A percentile compares a stretch with the other conserved stretches of the same genome.
Conservation (phyloP, 2,113 vertebrate species). For the Dermatemys mawii region DNA sequence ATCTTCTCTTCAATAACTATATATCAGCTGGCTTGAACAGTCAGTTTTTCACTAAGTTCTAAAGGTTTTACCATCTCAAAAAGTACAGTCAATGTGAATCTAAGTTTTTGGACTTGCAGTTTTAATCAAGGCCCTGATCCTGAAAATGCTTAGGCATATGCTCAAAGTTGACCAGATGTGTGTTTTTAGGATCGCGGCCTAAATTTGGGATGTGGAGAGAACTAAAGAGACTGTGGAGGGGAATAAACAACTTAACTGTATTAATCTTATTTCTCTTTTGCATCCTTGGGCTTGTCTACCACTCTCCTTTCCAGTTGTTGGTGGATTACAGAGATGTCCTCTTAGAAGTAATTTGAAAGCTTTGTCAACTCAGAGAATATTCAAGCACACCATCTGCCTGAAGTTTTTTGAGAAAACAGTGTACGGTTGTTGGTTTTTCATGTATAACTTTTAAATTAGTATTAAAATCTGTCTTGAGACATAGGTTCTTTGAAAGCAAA, state of each 20-base stretch:
- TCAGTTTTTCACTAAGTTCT: not conserved
- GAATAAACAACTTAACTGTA: not conserved
- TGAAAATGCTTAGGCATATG: not conserved
- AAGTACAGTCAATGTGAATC: not conserved
- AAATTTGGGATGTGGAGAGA: not conserved
- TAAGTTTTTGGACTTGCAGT: not conserved
- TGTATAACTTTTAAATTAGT: not conserved
- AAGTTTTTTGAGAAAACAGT: not conserved
- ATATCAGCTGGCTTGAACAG: too few species aligned
- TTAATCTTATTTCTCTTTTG: not conserved
- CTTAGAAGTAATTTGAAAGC: not conserved
- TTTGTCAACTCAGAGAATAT: not conserved
- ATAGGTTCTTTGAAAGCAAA: not conserved
- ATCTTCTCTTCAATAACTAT: not conserved
- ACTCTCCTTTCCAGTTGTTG: not conserved
- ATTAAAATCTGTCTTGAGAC: accelerated
- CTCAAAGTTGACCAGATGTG: not conserved
- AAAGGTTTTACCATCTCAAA: not conserved
- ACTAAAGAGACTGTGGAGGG: too few species aligned
- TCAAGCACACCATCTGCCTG: not conserved
- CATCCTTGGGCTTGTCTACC: not conserved
- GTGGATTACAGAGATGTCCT: not conserved
- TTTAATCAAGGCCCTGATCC: not conserved
- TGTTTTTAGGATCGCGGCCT: not conserved
- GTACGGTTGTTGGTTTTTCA: not conserved